Evolutionary conservation across 1,140 invertebrate genomes (phyloP).

Genomic region (Hydropsyche tenuis): DNA sequence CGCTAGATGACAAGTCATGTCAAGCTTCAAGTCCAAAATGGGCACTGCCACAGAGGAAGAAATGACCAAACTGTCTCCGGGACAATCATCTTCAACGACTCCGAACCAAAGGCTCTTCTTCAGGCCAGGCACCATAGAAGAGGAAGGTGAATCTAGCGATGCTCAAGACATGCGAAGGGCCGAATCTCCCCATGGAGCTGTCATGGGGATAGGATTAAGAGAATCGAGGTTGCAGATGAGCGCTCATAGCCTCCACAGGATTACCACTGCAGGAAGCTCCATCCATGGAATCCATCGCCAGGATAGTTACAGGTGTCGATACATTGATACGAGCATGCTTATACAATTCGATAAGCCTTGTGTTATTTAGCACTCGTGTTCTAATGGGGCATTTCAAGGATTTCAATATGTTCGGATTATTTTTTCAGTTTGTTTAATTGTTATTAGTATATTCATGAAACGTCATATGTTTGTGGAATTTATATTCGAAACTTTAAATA

Average conservation of each 20-base stretch:
- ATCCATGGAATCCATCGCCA: conserved; percentile 58
- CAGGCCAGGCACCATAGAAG: conserved; percentile 60
- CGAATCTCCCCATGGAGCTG: conserved; percentile 54
- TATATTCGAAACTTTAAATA: no score
- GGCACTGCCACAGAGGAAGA: conserved; percentile 37
- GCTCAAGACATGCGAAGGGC: conserved; percentile 57
- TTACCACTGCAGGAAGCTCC: conserved; percentile 61
- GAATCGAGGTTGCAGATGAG: conserved; percentile 54
- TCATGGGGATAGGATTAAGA: conserved; percentile 54
- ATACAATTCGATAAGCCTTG: no score
- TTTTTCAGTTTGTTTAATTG: no score
- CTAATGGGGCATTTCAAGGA: no score
- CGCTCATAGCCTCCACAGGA: conserved; percentile 58
- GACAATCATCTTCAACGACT: not conserved
- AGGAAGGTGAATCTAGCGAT: conserved; percentile 59
- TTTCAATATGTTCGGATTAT: no score
- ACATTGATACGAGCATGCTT: no score
- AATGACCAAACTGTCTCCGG: conserved; percentile 13
- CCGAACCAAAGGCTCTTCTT: conserved; percentile 54
- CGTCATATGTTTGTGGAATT: no score
- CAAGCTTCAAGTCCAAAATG: conserved; percentile 27
- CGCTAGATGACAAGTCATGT: not conserved
- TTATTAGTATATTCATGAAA: no score
- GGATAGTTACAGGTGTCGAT: conserved; percentile 60
- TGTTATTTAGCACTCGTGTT: no score